Percentiles rank a stretch among this genome's conserved stretches.
Conservation (phyloP, 1,140 invertebrate species). For the Copidosoma floridanum region DNA sequence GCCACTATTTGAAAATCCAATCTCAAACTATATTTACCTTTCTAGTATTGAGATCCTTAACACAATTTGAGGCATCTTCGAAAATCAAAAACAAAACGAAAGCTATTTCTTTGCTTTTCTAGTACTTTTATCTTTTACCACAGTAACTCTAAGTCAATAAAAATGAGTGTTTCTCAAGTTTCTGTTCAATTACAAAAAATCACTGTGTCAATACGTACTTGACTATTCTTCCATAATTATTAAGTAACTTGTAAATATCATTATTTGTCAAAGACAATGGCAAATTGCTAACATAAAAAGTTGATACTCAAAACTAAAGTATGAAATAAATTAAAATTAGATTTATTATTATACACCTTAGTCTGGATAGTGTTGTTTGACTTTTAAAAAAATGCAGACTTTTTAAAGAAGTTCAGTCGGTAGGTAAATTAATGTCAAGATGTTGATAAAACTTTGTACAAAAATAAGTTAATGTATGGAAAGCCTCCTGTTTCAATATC, state of each 20-base stretch:
- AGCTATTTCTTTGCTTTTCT: slow-evolving; percentile 74
- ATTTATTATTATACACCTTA: no score
- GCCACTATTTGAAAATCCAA: not conserved
- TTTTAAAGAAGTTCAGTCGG: no score
- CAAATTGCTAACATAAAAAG: slow-evolving; percentile 77
- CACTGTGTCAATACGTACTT: slow-evolving; percentile 62
- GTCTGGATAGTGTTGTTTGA: no score
- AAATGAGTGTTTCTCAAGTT: slow-evolving; percentile 10
- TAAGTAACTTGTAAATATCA: slow-evolving; percentile 77
- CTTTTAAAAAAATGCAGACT: no score
- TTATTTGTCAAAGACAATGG: slow-evolving; percentile 79
- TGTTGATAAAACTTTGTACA: no score
- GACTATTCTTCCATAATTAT: slow-evolving; percentile 74
- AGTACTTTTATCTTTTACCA: slow-evolving; percentile 67
- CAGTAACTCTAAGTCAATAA: slow-evolving; percentile 61
- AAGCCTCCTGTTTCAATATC: no score
- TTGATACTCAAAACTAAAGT: no score
- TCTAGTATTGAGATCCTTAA: slow-evolving; percentile 63
- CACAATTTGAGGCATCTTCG: slow-evolving; percentile 68
- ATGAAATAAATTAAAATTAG: no score
- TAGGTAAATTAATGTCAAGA: no score
- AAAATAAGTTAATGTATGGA: no score
- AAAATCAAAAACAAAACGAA: slow-evolving; percentile 71
- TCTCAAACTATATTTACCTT: slow-evolving; percentile 57
- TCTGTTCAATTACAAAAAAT: no score